Base-by-base conservation (phyloP, 2,888 invertebrate species). In the Ypsolopha sequella region DNA sequence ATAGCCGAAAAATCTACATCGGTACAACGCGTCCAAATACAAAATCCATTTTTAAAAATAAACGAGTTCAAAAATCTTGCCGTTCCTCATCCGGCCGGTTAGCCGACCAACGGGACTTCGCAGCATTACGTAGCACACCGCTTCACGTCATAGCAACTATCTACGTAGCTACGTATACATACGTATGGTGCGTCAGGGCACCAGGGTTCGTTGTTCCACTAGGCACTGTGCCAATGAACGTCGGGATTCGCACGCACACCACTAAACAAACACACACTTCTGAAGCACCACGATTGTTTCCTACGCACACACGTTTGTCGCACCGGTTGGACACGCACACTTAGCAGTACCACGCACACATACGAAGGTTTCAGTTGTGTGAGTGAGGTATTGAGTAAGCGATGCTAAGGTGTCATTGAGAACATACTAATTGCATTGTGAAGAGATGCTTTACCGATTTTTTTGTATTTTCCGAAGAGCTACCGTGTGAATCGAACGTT, bases 201-300 rank as follows among this genome's bases (percentile, higher is more conserved):
- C 71, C 68, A 49, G 71, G 80, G 86, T 79, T 84, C 85, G 74
- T 84, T 77, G 86, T 76, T 75, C 85, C 58, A 86, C 68, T 86
- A 76, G 86, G 86, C 86, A 86, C 70, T 86, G 67, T 84, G 86
- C 86, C 86, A 86, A 85, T 41, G 41, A 24, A 11, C 79, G 69
- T 62, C 60, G 63, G 62, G 61, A 62, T 63, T 66, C 70, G 59
- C 73, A 70, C 60, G 56, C 62, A 61, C 69, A 69, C 76, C 66
- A 39, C 39, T 10, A 41, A 45, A 64, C 61, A 62, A 63, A 52
- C 58, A 58, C 63, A 52, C 55, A 56, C 57, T 56, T 56, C 45
- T 10, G 41, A 10, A 45, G 8, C 58, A 57, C 54, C 58, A 58
- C 58, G 55, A 59, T 39, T 39, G 39, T 54, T 60, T 56, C 53